Evolutionary conservation across 2,113 vertebrate species (phyloP).

Genomic region (Mastomys natalensis): DNA sequence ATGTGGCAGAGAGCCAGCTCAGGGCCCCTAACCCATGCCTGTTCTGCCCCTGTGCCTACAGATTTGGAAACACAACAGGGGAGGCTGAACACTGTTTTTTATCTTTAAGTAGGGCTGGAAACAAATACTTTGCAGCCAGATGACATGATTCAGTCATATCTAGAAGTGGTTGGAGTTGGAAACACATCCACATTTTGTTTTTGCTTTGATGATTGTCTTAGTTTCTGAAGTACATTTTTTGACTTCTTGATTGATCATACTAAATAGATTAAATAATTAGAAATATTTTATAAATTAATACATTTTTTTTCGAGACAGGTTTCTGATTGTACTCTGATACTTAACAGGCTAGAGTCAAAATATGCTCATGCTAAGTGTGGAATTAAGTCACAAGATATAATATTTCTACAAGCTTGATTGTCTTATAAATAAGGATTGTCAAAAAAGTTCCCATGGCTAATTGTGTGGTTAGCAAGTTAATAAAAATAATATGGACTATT

Average conservation of each 20-base stretch:
- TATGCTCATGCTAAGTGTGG: too few species aligned
- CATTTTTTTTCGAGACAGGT: too few species aligned
- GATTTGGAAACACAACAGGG: neutral
- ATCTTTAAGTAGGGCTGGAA: neutral
- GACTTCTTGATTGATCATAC: neutral
- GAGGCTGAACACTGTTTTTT: constrained; percentile 45
- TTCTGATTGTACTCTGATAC: too few species aligned
- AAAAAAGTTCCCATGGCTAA: constrained; percentile 1
- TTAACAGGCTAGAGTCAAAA: too few species aligned
- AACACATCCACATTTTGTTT: neutral
- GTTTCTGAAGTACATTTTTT: neutral
- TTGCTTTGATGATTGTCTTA: neutral
- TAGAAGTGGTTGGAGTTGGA: constrained; percentile 5
- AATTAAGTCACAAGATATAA: too few species aligned
- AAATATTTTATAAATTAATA: neutral
- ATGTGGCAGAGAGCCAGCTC: neutral
- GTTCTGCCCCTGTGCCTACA: fast-evolving
- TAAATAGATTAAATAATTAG: neutral
- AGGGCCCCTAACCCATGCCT: neutral
- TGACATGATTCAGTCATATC: neutral
- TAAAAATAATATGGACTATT: constrained; percentile 17
- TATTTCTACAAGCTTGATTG: constrained; percentile 22
- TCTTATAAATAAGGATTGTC: neutral
- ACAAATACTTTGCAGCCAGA: neutral
- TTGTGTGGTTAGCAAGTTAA: neutral